Percentiles rank a stretch among this genome's conserved stretches.
Conservation (phyloP, 2,797 vertebrate genomes). For the Xenopus petersii region DNA sequence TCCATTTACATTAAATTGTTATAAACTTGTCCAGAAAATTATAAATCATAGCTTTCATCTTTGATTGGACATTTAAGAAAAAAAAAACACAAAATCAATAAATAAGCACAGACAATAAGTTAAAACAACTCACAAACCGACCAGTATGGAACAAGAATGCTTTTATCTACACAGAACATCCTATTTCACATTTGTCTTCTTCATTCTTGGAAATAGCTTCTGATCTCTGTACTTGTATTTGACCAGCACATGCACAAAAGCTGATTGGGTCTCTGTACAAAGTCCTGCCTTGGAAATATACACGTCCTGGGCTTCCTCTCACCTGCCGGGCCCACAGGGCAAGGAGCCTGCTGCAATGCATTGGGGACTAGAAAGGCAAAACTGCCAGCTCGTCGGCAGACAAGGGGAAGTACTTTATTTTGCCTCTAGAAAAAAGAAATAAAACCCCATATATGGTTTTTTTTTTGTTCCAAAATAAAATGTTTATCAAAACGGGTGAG, state of each 20-base stretch:
- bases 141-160: constrained; percentile 93
- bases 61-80: constrained; percentile 94
- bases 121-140: constrained; percentile 92
- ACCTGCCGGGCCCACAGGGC: constrained; percentile 56
- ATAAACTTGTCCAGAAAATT: constrained; percentile 86
- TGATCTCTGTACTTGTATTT: constrained; percentile 71
- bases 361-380: constrained; percentile 53
- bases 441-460: constrained; percentile 29
- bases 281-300: constrained; percentile 65
- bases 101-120: constrained; percentile 93
- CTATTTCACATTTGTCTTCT: constrained; percentile 80
- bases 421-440: constrained; percentile 47
- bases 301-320: constrained; percentile 57
- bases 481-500: constrained; percentile 57
- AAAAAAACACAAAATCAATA: constrained; percentile 75
- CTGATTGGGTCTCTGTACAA: constrained; percentile 69
- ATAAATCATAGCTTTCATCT: constrained; percentile 84
- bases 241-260: constrained; percentile 90
- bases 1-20: constrained; percentile 90
- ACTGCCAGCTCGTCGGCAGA: constrained; percentile 55
- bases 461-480: constrained; percentile 52
- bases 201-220: constrained; percentile 75
- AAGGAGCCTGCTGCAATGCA: constrained; percentile 59
- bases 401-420: constrained; percentile 47
- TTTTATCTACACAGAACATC: constrained; percentile 96